phyloP scores from a whole-genome alignment of 2,113 vertebrate genomes.

The Brachionichthys hirsutus region DNA sequence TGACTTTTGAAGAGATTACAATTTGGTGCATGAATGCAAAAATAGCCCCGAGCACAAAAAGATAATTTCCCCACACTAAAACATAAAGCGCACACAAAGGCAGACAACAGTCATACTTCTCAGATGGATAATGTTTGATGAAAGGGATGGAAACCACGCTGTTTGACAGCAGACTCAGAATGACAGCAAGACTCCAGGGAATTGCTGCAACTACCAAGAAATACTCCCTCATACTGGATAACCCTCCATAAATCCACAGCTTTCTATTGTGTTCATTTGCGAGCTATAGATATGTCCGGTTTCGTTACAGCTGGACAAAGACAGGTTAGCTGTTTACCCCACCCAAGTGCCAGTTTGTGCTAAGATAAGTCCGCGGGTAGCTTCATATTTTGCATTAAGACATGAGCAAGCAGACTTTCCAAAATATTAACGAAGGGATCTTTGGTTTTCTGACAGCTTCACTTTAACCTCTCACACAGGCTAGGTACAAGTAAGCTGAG shows the following conservation, averaged over 20 bases:
- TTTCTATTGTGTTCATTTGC: too few relatives aligned
- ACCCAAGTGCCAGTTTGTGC: neutral
- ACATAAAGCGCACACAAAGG: conserved; percentile 10
- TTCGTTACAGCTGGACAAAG: neutral
- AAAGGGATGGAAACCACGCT: neutral
- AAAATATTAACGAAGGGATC: neutral
- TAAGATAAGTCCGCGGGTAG: neutral
- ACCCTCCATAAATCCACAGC: neutral
- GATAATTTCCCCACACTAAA: conserved; percentile 27
- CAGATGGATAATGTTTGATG: conserved; percentile 6
- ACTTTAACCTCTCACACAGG: conserved; percentile 2
- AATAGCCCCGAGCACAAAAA: conserved; percentile 26
- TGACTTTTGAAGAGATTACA: conserved; percentile 42
- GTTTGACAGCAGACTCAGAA: neutral
- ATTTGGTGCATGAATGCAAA: conserved; percentile 14
- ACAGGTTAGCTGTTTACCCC: neutral
- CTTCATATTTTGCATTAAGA: conserved; percentile 5
- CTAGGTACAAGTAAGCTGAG: neutral
- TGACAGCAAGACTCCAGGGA: neutral
- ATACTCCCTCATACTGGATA: neutral
- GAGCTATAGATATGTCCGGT: neutral
- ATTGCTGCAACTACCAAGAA: neutral
- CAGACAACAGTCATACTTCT: conserved; percentile 13
- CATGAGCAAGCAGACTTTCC: neutral
- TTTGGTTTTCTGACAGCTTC: neutral